Percentiles rank a stretch among this genome's conserved stretches.
Evolutionary conservation across 37 sponge, comb jelly and placozoan species (phyloP).

Genomic region (Spongilla lacustris): DNA sequence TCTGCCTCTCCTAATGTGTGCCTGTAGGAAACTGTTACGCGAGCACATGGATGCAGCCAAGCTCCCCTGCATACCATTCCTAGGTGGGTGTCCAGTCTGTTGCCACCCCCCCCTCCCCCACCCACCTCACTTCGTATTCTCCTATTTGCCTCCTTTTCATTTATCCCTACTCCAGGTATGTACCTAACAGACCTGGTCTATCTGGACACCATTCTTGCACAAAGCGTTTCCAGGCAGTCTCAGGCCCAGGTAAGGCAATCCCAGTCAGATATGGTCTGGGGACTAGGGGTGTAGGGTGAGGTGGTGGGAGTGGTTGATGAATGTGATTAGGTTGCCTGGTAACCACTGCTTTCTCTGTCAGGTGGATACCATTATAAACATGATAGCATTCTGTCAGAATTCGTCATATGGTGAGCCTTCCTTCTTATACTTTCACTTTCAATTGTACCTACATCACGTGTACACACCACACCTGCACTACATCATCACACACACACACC

Average conservation of each 20-base stretch:
- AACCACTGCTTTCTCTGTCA: conserved; percentile 4
- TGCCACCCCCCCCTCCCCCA: background rate
- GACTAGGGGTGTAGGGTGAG: background rate
- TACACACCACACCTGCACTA: too few relatives aligned
- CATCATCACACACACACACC: too few relatives aligned
- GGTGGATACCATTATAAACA: conserved; percentile 45
- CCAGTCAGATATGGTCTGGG: background rate
- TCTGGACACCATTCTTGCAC: conserved; percentile 20
- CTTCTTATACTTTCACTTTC: background rate
- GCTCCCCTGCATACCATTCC: conserved; percentile 78
- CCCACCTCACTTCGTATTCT: background rate
- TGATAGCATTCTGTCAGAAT: conserved; percentile 74
- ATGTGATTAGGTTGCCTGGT: background rate
- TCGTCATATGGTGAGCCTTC: conserved; percentile 64
- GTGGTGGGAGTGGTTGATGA: background rate
- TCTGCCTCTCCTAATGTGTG: background rate
- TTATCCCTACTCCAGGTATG: conserved; percentile 18
- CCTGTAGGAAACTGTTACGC: conserved; percentile 55
- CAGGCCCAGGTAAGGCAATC: background rate
- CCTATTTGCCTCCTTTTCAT: background rate
- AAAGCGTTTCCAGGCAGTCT: conserved; percentile 3
- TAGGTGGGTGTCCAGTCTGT: conserved; percentile 42
- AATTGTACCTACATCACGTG: too few relatives aligned
- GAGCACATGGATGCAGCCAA: conserved; percentile 62
- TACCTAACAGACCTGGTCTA: conserved; percentile 75